phyloP scores from a whole-genome alignment of 2,888 invertebrate species.

The Pediacus dermestoides region DNA sequence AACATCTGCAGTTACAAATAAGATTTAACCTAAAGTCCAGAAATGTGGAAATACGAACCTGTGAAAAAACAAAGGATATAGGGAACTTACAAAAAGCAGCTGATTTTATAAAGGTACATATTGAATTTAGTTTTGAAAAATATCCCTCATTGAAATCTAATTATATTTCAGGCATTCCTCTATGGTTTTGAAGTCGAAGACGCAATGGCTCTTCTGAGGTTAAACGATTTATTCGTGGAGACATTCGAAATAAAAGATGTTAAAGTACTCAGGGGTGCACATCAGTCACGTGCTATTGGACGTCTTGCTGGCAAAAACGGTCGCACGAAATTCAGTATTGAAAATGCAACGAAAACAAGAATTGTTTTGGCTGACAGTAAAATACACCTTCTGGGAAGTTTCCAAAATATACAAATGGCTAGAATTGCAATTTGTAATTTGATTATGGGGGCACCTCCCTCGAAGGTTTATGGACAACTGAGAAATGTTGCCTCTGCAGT shows the following conservation, averaged over 20 bases:
- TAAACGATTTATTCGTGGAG: conserved; percentile 96
- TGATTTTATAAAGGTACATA: conserved; percentile 79
- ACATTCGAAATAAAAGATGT: conserved; percentile 97
- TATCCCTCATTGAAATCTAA: conserved; percentile 6
- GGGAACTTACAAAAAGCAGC: conserved; percentile 94
- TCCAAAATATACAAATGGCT: conserved; percentile 92
- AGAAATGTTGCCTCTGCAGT: conserved; percentile 80
- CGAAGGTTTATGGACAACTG: conserved; percentile 95
- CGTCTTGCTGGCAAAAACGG: conserved; percentile 96
- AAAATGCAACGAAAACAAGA: conserved; percentile 97
- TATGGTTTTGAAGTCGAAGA: conserved; percentile 97
- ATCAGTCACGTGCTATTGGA: conserved; percentile 94
- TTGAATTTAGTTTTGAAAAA: conserved; percentile 35
- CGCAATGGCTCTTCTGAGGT: conserved; percentile 85
- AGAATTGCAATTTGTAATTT: conserved; percentile 93
- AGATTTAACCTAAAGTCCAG: conserved; percentile 89
- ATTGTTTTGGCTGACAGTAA: conserved; percentile 96
- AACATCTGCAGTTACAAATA: conserved; percentile 89
- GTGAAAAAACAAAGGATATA: conserved; percentile 74
- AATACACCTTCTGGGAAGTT: conserved; percentile 96
- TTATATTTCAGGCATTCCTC: conserved; percentile 68
- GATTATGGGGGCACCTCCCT: conserved; percentile 94
- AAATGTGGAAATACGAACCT: conserved; percentile 80
- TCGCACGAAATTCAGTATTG: conserved; percentile 95
- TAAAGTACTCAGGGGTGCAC: conserved; percentile 92